A percentile compares a stretch with the other conserved stretches of the same genome.
Conservation (phyloP, 2,888 invertebrate genomes). For the Drosophila leonis region DNA sequence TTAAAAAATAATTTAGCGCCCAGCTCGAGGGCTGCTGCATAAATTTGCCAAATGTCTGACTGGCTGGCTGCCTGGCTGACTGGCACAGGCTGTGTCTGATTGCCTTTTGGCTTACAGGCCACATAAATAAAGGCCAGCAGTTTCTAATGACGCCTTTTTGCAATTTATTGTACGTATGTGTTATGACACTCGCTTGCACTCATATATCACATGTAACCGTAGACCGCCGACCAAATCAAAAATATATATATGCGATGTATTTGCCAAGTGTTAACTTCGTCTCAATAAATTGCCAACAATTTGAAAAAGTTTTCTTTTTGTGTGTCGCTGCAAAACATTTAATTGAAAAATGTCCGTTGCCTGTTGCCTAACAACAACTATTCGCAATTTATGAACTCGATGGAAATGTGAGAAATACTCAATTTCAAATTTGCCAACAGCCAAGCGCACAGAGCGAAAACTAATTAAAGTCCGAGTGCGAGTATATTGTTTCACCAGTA, state of each 20-base stretch:
- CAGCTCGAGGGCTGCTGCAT: conserved; percentile 65
- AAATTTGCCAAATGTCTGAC: conserved; percentile 59
- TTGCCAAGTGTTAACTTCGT: conserved; percentile 24
- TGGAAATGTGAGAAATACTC: conserved; percentile 45
- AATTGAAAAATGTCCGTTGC: conserved; percentile 66
- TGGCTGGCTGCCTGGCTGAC: conserved; percentile 12
- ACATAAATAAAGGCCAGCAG: conserved; percentile 60
- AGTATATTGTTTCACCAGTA: conserved; percentile 27
- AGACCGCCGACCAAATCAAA: conserved; percentile 33
- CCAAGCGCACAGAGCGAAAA: conserved; percentile 40
- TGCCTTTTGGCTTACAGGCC: conserved; percentile 48
- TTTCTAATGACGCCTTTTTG: conserved; percentile 49
- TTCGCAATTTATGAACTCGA: conserved; percentile 55
- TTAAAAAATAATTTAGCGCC: conserved; percentile 79
- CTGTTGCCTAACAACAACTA: conserved; percentile 55
- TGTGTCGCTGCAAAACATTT: conserved; percentile 42
- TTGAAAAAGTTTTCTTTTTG: conserved; percentile 11
- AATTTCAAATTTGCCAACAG: conserved; percentile 39
- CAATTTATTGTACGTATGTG: conserved; percentile 42
- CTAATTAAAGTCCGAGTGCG: conserved; percentile 40
- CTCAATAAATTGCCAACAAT: conserved; percentile 45
- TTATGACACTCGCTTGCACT: conserved; percentile 36
- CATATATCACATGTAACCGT: conserved; percentile 47
- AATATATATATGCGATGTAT: conserved; percentile 4
- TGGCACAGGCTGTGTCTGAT: conserved; percentile 67